Conservation (phyloP, 2,888 invertebrate species). For the Xiphydria camelus region DNA sequence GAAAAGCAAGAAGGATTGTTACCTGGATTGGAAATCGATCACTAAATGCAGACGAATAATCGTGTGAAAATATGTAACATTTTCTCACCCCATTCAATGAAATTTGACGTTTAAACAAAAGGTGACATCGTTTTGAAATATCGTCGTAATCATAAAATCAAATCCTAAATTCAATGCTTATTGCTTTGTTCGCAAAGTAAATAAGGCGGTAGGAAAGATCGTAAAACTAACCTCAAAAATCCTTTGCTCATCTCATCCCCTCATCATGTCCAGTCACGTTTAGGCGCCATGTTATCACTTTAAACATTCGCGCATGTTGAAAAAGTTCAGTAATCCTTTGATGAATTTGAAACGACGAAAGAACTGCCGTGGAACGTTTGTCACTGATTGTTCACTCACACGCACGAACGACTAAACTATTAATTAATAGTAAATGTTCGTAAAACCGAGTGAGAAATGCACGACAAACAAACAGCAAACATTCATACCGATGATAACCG, state of each 20-base stretch:
- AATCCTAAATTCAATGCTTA: too few species aligned
- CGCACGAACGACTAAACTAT: not conserved
- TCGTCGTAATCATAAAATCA: too few species aligned
- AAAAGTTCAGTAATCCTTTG: constrained; percentile 9
- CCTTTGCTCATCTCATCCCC: constrained; percentile 27
- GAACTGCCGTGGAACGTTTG: not conserved
- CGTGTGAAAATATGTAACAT: too few species aligned
- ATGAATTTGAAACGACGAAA: constrained; percentile 4
- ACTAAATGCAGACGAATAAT: too few species aligned
- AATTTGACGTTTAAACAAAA: too few species aligned
- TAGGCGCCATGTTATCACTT: constrained; percentile 51
- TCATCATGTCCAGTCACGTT: constrained; percentile 46
- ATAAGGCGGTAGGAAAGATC: not conserved
- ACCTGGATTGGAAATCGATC: too few species aligned
- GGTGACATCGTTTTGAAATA: too few species aligned
- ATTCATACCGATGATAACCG: too few species aligned
- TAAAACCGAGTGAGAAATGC: constrained; percentile 34
- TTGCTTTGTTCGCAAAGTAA: too few species aligned
- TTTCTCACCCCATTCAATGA: too few species aligned
- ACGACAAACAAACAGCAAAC: constrained; percentile 25
- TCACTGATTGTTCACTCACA: not conserved
- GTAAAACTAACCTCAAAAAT: constrained; percentile 47
- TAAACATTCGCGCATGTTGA: constrained; percentile 44
- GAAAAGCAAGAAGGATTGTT: too few species aligned
- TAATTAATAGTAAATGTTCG: constrained; percentile 22